These are phyloP conservation scores for Drosophila pectinifera DNA, from an alignment of 1,140 invertebrate species.

Conservation along the genomic window DNA sequence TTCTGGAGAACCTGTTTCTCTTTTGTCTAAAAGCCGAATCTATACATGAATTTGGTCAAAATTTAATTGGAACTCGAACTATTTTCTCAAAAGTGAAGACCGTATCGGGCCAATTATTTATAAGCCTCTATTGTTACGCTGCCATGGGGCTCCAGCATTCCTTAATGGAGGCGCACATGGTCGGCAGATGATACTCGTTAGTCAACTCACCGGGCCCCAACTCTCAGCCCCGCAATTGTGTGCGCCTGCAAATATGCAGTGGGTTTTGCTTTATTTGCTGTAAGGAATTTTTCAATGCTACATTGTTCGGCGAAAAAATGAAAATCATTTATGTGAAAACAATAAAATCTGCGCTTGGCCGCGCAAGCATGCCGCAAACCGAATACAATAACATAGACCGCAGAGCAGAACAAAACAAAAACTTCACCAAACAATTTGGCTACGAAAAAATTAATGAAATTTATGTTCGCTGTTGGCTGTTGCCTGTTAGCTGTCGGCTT, in stretches of 20 bases:
- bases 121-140: constrained; percentile 3
- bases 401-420: constrained; percentile 24
- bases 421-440: constrained; percentile 57
- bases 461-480: constrained; percentile 39
- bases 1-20: neutral
- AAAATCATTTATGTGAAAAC: constrained; percentile 74
- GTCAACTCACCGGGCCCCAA: neutral
- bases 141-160: neutral
- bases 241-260: constrained; percentile 40
- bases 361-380: constrained; percentile 18
- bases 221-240: constrained; percentile 5
- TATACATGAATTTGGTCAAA: neutral
- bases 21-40: neutral
- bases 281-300: constrained; percentile 48
- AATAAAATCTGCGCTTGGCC: constrained; percentile 62
- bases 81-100: neutral
- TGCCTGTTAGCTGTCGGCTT: constrained; percentile 20
- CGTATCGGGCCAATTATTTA: constrained; percentile 7
- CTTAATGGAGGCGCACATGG: constrained; percentile 13
- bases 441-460: constrained; percentile 71
- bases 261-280: constrained; percentile 32
- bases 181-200: constrained; percentile 20
- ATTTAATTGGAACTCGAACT: neutral
- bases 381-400: constrained; percentile 8
- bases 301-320: constrained; percentile 58